Base-by-base conservation (phyloP, 1,140 invertebrate species). In the Neoseiulus cucumeris region DNA sequence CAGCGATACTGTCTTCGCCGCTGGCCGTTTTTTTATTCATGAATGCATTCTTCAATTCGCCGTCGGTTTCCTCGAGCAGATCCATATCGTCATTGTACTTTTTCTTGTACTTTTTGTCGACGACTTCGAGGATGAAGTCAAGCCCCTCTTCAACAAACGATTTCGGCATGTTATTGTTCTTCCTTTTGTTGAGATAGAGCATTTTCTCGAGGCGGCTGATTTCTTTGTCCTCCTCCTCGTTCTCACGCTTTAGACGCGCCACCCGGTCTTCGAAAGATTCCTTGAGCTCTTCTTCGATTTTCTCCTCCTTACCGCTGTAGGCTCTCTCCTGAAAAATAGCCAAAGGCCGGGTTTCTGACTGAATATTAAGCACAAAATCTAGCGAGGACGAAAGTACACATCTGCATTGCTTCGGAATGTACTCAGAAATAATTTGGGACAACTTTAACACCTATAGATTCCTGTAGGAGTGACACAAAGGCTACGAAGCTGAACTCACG, bases 161-260 rank as follows among this genome's bases (percentile, higher is more conserved):
- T 71, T 86, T 85, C 6, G 87, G 85, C 42, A 86, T 78, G 64
- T 79, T 80, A 72, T 88, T 87, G 30, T 78, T 81, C 72, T 85
- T 87, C 51, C 79, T 80, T 71, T 86, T 88, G 66, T 90, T 87
- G 4, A 94, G 71, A 69, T 86, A 86, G 1, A 94, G 75, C 72
- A 86, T 82, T 74, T 93, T 92, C 72, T 88, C 87, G 66, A 92
- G 73, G 71, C 83, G 82, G 70, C 82, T 84, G 17, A 93, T 90
- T 45, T 82, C 77, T 70, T 79, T 81, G 66, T 93, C 88, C 75
- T 94, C 89, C 20, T 83, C 79, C 51, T 82, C 76, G 77, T 89
- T 89, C 0, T 83, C 86, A 70, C 84, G 73, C 17, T 81, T 67
- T 14, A 89, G 72, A 69, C 83, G 81, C 69, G 81, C 79, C 64